These are phyloP conservation scores for Halisarca cf. caerulea DNA, from an alignment of 37 sponge, comb jelly and placozoan species.

Conservation along the genomic window DNA sequence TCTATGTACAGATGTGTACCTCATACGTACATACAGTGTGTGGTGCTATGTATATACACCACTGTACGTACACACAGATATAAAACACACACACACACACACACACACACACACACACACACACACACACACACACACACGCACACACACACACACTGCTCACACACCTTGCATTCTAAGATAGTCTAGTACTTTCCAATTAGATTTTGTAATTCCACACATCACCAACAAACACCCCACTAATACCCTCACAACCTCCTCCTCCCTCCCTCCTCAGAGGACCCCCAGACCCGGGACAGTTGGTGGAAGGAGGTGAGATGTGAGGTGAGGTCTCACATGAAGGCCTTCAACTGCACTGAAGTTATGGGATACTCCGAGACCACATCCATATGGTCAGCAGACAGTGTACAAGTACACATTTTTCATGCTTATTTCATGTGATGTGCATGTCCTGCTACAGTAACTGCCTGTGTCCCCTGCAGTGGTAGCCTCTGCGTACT, in stretches of 20 bases:
- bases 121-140: neutral
- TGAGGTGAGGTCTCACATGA: constrained; percentile 78
- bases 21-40: too few species aligned
- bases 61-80: too few species aligned
- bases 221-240: neutral
- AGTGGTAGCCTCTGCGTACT: constrained; percentile 90
- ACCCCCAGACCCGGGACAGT: constrained; percentile 81
- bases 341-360: constrained; percentile 71
- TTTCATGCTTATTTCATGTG: too few species aligned
- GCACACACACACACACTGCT: neutral
- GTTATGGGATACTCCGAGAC: constrained; percentile 82
- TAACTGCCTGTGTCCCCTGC: too few species aligned
- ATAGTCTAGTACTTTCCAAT: too few species aligned
- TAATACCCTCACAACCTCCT: neutral
- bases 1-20: too few species aligned
- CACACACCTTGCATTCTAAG: too few species aligned
- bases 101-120: neutral
- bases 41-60: too few species aligned
- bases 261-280: constrained; percentile 45
- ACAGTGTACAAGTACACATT: too few species aligned
- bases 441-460: too few species aligned
- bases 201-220: too few species aligned
- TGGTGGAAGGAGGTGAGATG: constrained; percentile 88
- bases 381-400: constrained; percentile 71
- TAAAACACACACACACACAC: neutral